Evolutionary conservation across 1,140 invertebrate genomes (phyloP).

Genomic region (Caenorhabditis brenneri): DNA sequence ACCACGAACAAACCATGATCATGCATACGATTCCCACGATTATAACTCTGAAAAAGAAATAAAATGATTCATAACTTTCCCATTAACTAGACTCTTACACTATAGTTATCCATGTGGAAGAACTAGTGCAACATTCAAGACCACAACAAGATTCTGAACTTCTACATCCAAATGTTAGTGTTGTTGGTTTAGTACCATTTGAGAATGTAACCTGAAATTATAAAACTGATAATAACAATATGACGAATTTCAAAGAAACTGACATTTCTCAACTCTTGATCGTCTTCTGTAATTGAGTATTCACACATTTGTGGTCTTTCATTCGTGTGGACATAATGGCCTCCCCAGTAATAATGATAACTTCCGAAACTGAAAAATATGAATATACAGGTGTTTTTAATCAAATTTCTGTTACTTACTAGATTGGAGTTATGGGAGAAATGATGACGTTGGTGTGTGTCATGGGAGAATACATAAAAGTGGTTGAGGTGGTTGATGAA

Average conservation of each 20-base stretch:
- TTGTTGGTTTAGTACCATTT: slow-evolving; percentile 39
- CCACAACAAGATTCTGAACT: slow-evolving; percentile 38
- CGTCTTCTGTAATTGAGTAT: slow-evolving; percentile 14
- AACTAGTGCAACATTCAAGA: background rate
- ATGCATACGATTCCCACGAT: background rate
- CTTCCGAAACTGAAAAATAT: background rate
- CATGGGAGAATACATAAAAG: background rate
- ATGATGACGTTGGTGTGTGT: slow-evolving; percentile 19
- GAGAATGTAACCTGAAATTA: slow-evolving; percentile 35
- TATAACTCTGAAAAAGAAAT: background rate
- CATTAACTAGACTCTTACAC: background rate
- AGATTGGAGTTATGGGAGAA: background rate
- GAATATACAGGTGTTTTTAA: background rate
- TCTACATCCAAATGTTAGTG: background rate
- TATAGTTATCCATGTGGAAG: background rate
- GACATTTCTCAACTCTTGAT: slow-evolving; percentile 25
- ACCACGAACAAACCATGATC: background rate
- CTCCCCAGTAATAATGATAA: slow-evolving; percentile 35
- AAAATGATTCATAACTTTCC: background rate
- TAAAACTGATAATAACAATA: no score
- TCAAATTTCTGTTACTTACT: background rate
- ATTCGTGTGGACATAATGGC: background rate
- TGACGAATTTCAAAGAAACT: background rate
- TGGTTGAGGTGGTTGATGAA: background rate
- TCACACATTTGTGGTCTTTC: background rate